Evolutionary conservation across 2,797 vertebrate species (phyloP).

Genomic region (Holocentrus rufus): DNA sequence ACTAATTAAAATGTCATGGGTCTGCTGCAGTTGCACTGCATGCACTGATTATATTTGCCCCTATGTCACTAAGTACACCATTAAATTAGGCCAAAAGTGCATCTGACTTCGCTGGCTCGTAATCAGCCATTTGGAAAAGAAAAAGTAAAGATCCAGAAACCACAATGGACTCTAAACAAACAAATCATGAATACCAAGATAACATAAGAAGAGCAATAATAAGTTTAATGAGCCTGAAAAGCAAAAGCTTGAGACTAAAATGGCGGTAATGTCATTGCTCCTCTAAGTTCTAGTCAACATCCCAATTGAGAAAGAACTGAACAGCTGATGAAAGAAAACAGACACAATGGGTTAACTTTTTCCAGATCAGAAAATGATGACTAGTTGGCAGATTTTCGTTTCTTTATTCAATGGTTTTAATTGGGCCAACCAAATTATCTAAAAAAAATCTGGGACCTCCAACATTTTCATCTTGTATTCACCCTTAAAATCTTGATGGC

Average conservation of each 20-base stretch:
- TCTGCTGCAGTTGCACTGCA: not conserved
- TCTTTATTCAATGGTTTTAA: too few relatives aligned
- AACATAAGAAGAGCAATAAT: constrained; percentile 35
- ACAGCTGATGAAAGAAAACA: not conserved
- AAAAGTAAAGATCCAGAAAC: constrained; percentile 6
- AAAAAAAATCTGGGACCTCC: too few relatives aligned
- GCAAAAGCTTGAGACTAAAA: constrained; percentile 15
- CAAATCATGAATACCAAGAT: constrained; percentile 23
- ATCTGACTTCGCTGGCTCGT: constrained; percentile 38
- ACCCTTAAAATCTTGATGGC: too few relatives aligned
- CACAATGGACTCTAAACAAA: constrained; percentile 36
- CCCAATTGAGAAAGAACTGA: not conserved
- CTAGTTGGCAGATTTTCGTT: too few relatives aligned
- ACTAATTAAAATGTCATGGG: constrained; percentile 17
- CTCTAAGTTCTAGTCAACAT: constrained; percentile 3
- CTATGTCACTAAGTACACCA: constrained; percentile 29
- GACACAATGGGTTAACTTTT: too few relatives aligned
- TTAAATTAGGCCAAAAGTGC: constrained; percentile 40
- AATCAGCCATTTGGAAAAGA: constrained; percentile 41
- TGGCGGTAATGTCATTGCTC: not conserved
- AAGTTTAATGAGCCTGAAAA: constrained; percentile 39
- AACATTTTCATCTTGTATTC: too few relatives aligned
- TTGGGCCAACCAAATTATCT: too few relatives aligned
- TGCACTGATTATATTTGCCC: constrained; percentile 25
- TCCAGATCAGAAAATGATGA: too few relatives aligned